Percentiles rank a stretch among this genome's conserved stretches.
Evolutionary conservation across 1,140 invertebrate genomes (phyloP).

Genomic region (Drosophila lacertosa): DNA sequence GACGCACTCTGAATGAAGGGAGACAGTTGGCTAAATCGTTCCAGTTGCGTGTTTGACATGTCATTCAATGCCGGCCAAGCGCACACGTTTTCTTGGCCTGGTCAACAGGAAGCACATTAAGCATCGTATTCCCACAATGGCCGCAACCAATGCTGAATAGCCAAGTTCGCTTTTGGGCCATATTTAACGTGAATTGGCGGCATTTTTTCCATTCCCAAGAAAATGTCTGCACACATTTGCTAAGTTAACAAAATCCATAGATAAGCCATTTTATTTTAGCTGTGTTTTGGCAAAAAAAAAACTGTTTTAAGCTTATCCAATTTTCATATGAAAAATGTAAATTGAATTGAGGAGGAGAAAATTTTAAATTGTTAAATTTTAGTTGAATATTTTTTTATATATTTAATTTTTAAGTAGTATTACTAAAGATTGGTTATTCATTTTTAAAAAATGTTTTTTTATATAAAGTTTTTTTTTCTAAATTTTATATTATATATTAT

Average conservation of each 20-base stretch:
- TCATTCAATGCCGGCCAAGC: slow-evolving; percentile 66
- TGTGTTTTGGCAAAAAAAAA: not conserved
- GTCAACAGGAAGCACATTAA: slow-evolving; percentile 78
- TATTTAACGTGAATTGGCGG: slow-evolving; percentile 73
- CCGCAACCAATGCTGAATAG: slow-evolving; percentile 41
- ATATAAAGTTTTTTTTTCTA: too few relatives aligned
- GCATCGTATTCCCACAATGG: slow-evolving; percentile 45
- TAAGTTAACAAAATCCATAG: not conserved
- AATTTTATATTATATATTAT: too few relatives aligned
- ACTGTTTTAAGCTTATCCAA: not conserved
- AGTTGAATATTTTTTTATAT: not conserved
- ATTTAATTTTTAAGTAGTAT: too few relatives aligned
- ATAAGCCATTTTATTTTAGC: not conserved
- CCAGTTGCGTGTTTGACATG: slow-evolving; percentile 75
- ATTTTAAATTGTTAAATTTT: not conserved
- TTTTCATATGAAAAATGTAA: too few relatives aligned
- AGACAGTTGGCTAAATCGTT: slow-evolving; percentile 31
- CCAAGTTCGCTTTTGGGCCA: slow-evolving; percentile 28
- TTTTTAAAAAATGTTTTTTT: too few relatives aligned
- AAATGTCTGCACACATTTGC: slow-evolving; percentile 1
- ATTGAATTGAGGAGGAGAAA: too few relatives aligned
- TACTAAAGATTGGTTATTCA: too few relatives aligned
- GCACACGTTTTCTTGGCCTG: slow-evolving; percentile 47
- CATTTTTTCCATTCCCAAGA: slow-evolving; percentile 48
- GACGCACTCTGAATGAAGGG: not conserved